Evolutionary conservation across 53 echinoderm and acorn worm species (phyloP), one percentile per base, ranked within the genome.

Genomic region (Zoroaster sp.): DNA sequence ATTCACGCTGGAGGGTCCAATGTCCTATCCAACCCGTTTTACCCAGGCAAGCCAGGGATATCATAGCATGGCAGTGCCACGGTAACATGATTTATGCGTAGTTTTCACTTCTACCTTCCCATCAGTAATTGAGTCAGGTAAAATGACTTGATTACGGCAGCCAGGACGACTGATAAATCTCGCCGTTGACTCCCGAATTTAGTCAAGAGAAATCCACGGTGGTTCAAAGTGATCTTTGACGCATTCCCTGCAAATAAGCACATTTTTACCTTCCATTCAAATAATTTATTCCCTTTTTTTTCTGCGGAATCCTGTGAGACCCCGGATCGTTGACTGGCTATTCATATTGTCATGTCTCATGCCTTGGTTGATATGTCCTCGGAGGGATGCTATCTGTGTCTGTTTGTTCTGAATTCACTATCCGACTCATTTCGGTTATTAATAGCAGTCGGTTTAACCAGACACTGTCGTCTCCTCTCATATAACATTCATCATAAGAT

Each of bases 71-170:
- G 44, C 49, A 33, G 69, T 15, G 33, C 66, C 49, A 39, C 54
- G 55, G 71, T 85, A 85, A 71, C 85, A 71, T 85, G 85, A 85
- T 85, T 85, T 85, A 85, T 85, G 85, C 85, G 85, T 49, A 71
- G 85, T 51, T 85, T 71, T 71, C 85, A 71, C 85, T 69, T 85
- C 85, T 71, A 70, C 49, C 85, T 71, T 85, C 46, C 33, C 70
- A 49, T 14, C 35, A 42, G 85, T 85, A 85, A 85, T 85, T 85
- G 85, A 85, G 85, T 85, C 85, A 85, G 40, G 85, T 49, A 71
- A 52, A 85, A 85, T 70, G 70, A 85, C 71, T 85, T 85, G 85
- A 85, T 85, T 85, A 85, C 69, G 71, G 32, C 17, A 23, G 18
- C 33, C 32, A 20, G 82, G 82, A 68, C 36, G 73, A 40, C 40